Evolutionary conservation across 1,140 invertebrate genomes (phyloP).

Genomic region (Nephila pilipes): DNA sequence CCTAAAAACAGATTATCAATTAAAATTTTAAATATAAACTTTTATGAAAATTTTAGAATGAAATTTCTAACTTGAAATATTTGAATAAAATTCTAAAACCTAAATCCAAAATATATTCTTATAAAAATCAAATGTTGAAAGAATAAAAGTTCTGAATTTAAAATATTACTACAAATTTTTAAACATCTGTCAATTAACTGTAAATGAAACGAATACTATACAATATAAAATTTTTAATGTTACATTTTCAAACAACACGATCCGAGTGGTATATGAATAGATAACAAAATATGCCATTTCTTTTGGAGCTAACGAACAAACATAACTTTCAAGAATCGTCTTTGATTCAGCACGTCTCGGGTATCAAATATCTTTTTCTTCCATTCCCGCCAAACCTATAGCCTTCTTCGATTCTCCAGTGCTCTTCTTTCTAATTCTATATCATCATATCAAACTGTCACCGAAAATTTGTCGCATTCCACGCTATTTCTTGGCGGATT

Average conservation of each 20-base stretch:
- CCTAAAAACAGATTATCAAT: no score
- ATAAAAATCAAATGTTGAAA: no score
- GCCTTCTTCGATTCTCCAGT: neutral
- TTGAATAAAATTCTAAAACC: no score
- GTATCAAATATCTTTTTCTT: slow-evolving; percentile 4
- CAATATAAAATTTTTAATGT: no score
- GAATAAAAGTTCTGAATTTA: no score
- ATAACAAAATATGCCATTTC: neutral
- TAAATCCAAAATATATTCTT: no score
- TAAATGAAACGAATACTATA: no score
- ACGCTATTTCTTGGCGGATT: neutral
- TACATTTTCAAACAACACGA: neutral
- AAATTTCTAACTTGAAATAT: no score
- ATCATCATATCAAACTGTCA: slow-evolving; percentile 8
- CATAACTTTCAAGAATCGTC: neutral
- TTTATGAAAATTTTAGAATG: no score
- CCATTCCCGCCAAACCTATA: neutral
- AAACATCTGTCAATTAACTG: no score
- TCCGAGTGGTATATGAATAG: neutral
- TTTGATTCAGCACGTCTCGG: neutral
- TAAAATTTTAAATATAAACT: no score
- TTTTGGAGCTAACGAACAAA: neutral
- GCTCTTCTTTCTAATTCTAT: slow-evolving; percentile 23
- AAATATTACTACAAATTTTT: no score
- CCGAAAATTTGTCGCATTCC: slow-evolving; percentile 23